Base-by-base conservation (phyloP, 2,888 invertebrate species). In the Dicyrtomina minuta region DNA sequence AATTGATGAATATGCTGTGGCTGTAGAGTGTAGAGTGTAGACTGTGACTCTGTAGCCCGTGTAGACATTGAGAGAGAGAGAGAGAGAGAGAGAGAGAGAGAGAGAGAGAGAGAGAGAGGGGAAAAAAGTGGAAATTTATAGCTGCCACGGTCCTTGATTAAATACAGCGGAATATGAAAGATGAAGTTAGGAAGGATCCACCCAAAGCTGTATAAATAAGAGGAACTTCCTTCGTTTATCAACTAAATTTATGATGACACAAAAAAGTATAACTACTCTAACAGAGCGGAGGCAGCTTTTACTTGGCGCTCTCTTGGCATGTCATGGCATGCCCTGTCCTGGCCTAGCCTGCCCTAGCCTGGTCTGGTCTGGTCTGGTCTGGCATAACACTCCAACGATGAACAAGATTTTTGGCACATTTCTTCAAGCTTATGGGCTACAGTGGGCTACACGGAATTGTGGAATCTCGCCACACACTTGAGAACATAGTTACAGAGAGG, bases 201-300 rank as follows among this genome's bases (percentile, higher is more conserved):
- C 51, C 41, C 26, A 13, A 49, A 39, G 53, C 22, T 53, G 10
- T 55, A 65, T 65, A 65, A 65, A 65, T 65, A 55, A 65, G 41
- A 59, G 53, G 8, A 43, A 55, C 65, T 65, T 55, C 33, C 55
- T 43, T 60, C 44, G 24, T 60, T 60, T 58, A 58, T 60, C 33
- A 65, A 39, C 2, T 15, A 55, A 65, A 65, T 65, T 65, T 65
- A 65, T 65, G 53, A 65, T 65, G 65, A 55, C 65, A 65, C 65
- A 55, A 65, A 41, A 62, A 51, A 43, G 55, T 26, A 8, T 55
- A 27, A 20, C 58, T 17, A 62, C 26, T 33, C 60, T 43, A 60
- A 3, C 33, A n/a, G n/a, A n/a, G 33, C 33, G 33, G n/a, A n/a
- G n/a, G n/a, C 51, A 43, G 51, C 64, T 65, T 65, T 53, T 44